These are phyloP conservation scores for Saimiri boliviensis DNA, from an alignment of 2,113 vertebrate species.

Conservation along the genomic window DNA sequence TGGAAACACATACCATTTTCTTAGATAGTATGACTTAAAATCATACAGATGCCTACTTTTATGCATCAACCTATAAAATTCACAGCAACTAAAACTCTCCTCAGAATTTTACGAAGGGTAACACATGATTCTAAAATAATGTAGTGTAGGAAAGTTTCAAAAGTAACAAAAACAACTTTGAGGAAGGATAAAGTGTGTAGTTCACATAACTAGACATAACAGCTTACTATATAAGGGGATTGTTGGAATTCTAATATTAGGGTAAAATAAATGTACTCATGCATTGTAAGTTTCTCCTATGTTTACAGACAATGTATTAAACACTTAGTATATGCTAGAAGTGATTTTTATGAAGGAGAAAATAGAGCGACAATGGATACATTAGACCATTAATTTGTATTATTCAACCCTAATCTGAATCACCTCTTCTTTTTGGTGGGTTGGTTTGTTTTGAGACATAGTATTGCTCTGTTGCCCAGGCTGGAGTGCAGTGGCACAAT, in stretches of 20 bases:
- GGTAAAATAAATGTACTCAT: neutral
- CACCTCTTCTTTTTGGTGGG: no score
- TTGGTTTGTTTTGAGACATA: no score
- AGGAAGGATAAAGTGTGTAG: neutral
- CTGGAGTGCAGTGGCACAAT: no score
- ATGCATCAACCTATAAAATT: neutral
- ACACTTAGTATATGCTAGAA: neutral
- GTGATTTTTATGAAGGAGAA: neutral
- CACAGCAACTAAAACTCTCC: neutral
- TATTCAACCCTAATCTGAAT: neutral
- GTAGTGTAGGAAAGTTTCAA: neutral
- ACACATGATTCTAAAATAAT: neutral
- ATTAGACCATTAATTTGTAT: neutral
- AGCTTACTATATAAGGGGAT: neutral
- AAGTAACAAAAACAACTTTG: neutral
- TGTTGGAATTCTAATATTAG: neutral
- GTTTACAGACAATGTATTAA: neutral
- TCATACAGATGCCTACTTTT: neutral
- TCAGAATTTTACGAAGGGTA: neutral
- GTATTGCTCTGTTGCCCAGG: no score
- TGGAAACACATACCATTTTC: neutral
- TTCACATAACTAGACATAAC: neutral
- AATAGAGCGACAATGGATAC: no score
- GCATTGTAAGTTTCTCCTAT: neutral
- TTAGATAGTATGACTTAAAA: neutral